phyloP scores from a whole-genome alignment of 2,888 invertebrate species.

The Coremacera marginata region DNA sequence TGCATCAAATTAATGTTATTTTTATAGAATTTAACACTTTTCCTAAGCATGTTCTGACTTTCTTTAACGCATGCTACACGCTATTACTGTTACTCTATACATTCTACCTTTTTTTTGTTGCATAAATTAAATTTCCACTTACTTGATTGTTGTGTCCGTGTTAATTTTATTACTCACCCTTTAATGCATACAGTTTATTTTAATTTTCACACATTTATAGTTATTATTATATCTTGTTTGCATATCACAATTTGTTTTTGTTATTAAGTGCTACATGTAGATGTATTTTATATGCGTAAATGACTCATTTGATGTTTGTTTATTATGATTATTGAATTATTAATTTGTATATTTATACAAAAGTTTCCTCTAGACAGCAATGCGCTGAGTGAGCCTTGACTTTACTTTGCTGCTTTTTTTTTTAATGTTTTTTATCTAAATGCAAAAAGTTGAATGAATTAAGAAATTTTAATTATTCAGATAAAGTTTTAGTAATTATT shows the following conservation, averaged over 20 bases:
- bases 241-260: not conserved
- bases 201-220: not conserved
- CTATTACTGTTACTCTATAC: too few species aligned
- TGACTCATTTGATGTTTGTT: conserved; percentile 17
- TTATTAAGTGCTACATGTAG: not conserved
- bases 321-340: conserved; percentile 16
- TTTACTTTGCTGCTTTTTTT: not conserved
- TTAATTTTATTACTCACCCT: not conserved
- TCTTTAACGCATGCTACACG: too few species aligned
- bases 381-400: not conserved
- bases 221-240: not conserved
- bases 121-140: too few species aligned
- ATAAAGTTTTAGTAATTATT: not conserved
- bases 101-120: too few species aligned
- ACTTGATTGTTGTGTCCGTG: too few species aligned
- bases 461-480: not conserved
- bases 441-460: conserved; percentile 18
- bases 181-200: not conserved
- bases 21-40: too few species aligned
- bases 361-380: conserved; percentile 16
- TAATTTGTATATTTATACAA: conserved; percentile 24
- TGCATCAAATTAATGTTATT: too few species aligned
- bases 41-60: too few species aligned
- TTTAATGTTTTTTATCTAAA: not conserved
- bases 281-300: not conserved